phyloP scores from a whole-genome alignment of 2,888 invertebrate genomes.

The Parnassius smintheus region DNA sequence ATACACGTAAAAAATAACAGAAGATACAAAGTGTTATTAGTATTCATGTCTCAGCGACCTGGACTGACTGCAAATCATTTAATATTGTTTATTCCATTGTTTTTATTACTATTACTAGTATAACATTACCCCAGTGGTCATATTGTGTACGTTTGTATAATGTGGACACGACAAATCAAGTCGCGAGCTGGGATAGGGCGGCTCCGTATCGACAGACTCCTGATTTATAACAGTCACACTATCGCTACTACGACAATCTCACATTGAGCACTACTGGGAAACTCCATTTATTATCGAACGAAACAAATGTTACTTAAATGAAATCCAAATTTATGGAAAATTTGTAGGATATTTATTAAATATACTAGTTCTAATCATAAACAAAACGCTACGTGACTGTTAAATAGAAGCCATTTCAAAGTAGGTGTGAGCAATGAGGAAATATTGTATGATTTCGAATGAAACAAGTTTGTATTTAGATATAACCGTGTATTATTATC shows the following conservation, averaged over 20 bases:
- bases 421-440: too few relatives aligned
- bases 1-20: too few relatives aligned
- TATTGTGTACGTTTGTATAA: constrained; percentile 49
- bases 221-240: constrained; percentile 74
- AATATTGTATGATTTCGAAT: too few relatives aligned
- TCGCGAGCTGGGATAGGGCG: constrained; percentile 71
- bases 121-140: constrained; percentile 43
- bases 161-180: constrained; percentile 78
- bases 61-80: too few relatives aligned
- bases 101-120: constrained; percentile 14
- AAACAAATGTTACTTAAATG: constrained; percentile 11
- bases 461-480: too few relatives aligned
- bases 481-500: too few relatives aligned
- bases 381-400: too few relatives aligned
- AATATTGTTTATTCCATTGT: background rate
- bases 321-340: background rate
- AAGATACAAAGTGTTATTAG: too few relatives aligned
- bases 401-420: too few relatives aligned
- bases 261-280: constrained; percentile 38
- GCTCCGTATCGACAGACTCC: constrained; percentile 73
- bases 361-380: too few relatives aligned
- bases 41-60: too few relatives aligned
- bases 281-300: constrained; percentile 9
- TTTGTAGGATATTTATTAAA: too few relatives aligned
- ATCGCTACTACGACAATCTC: constrained; percentile 55